phyloP scores from a whole-genome alignment of 2,113 vertebrate species.

The Crotalus viridis region DNA sequence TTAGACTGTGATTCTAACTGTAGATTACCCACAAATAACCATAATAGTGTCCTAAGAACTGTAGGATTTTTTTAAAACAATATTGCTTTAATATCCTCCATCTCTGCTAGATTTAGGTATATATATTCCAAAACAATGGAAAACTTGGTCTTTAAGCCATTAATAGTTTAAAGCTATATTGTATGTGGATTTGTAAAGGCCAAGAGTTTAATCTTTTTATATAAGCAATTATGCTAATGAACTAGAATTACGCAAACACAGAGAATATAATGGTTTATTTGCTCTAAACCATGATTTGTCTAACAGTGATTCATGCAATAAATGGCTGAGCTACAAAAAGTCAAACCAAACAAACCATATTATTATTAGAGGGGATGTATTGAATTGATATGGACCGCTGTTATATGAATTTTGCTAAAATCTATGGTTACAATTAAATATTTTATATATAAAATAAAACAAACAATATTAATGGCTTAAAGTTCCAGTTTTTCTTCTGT shows the following conservation, averaged over 20 bases:
- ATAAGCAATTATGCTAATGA: constrained; percentile 66
- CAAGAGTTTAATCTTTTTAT: constrained; percentile 55
- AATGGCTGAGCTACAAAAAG: background rate
- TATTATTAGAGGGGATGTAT: background rate
- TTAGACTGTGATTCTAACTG: background rate
- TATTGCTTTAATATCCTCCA: constrained; percentile 66
- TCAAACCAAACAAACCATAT: background rate
- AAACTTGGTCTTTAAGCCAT: background rate
- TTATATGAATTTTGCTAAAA: background rate
- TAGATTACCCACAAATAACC: background rate
- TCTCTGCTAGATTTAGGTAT: constrained; percentile 65
- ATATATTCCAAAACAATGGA: constrained; percentile 62
- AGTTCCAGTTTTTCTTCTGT: constrained; percentile 60
- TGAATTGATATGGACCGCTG: background rate
- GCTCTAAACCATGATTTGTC: background rate
- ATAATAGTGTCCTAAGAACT: constrained; percentile 53
- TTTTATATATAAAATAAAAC: background rate
- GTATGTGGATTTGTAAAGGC: constrained; percentile 68
- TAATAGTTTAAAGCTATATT: constrained; percentile 55
- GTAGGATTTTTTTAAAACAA: constrained; percentile 58
- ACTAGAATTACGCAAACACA: constrained; percentile 62
- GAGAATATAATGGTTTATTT: background rate
- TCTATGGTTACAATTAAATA: background rate
- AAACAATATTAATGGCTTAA: background rate
- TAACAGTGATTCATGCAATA: background rate